Evolutionary conservation across 2,797 vertebrate genomes (phyloP), one percentile per base, ranked within the genome.

Genomic region (Myoxocephalus aenaeus): DNA sequence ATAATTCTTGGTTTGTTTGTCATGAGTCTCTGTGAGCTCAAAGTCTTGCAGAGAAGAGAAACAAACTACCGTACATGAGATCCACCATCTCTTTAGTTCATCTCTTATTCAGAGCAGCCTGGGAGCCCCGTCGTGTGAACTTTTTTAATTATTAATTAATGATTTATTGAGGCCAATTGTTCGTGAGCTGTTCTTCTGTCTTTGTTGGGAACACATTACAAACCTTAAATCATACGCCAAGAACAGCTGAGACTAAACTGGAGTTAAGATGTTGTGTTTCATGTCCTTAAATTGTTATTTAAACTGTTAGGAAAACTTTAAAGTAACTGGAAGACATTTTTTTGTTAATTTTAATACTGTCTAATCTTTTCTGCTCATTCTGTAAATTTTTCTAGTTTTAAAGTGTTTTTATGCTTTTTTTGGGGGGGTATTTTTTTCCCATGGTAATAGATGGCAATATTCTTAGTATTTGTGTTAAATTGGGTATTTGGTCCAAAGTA

Each of bases 141-240:
- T 53, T 50, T 61, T 25, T 46, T 5, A 42, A 74, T 70, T 50
- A 59, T 65, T 70, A 38, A 65, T 80, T 22, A 34, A 74, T 66
- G 50, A 59, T 65, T 67, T 36, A 65, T 80, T 25, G 53, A 72
- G 25, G 34, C 64, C 44, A 34, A 69, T 83, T 63, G 61, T 44
- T 42, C 17, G 58, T 65, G 68, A 18, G 25, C 29, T 13, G 66
- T 70, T 72, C 25, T 59, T 12, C 42, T 15, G 46, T 40, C 53
- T 75, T 71, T 76, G 51, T 15, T 15, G 59, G 15, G 4, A 69
- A 53, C n/a, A 53, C 18, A 36, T 63, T 15, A 34, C 22, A 6
- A 50, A 62, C 42, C 18, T 40, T 72, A 20, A 74, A 32, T 75
- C 12, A 72, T 53, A 14, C 64, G 32, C 42, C 25, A 12, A 40